Conservation (phyloP, 1,140 invertebrate genomes). For the Drosophila parvula region DNA sequence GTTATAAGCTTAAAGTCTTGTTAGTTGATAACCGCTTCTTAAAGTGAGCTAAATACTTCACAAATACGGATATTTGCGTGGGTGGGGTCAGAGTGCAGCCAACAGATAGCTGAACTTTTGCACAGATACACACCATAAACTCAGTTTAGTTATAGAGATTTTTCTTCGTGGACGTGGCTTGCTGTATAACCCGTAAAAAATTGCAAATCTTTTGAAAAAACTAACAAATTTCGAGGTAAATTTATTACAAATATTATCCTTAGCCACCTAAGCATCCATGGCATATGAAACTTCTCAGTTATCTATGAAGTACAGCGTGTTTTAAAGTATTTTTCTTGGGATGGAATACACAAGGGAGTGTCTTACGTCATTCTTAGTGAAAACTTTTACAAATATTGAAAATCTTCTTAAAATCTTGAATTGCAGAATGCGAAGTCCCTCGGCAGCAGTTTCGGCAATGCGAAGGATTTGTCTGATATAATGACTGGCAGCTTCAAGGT, state of each 20-base stretch:
- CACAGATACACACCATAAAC: slow-evolving; percentile 67
- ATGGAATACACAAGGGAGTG: slow-evolving; percentile 5
- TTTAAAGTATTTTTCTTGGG: slow-evolving; percentile 5
- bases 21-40: neutral
- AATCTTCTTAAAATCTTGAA: slow-evolving; percentile 1
- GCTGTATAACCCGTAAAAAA: slow-evolving; percentile 78
- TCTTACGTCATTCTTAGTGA: slow-evolving; percentile 53
- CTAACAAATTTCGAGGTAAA: slow-evolving; percentile 83
- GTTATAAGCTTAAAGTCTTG: no score
- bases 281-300: slow-evolving; percentile 29
- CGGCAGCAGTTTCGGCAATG: slow-evolving; percentile 83
- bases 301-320: slow-evolving; percentile 4
- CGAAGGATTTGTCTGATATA: slow-evolving; percentile 84
- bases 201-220: slow-evolving; percentile 84
- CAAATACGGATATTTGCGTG: neutral
- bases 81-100: slow-evolving; percentile 3
- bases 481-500: slow-evolving; percentile 86
- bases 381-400: neutral
- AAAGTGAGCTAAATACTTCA: neutral
- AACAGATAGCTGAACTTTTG: slow-evolving; percentile 44
- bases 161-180: slow-evolving; percentile 75
- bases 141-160: slow-evolving; percentile 80
- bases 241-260: slow-evolving; percentile 7
- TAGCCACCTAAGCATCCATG: neutral
- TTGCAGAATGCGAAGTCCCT: slow-evolving; percentile 82